Base-by-base conservation (phyloP, 2,888 invertebrate species). In the Chromoteleia sp. region DNA sequence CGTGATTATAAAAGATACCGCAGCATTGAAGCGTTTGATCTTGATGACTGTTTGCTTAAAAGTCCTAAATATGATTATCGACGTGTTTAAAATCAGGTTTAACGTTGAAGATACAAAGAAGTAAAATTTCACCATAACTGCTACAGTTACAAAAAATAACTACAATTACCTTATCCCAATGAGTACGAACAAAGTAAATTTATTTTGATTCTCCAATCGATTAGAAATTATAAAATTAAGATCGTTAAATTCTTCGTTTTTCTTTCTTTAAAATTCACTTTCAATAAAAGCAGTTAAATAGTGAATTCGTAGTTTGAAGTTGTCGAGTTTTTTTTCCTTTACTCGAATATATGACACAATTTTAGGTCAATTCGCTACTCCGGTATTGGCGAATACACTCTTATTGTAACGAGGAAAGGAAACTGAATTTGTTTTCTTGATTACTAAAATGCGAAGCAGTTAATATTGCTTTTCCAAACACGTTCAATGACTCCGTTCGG, bases 381-480 rank as follows among this genome's bases (percentile, higher is more conserved):
- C 19, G 17, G 58, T 45, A 58, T 48, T 29, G 21, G 36, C 19
- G 59, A 71, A 50, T 58, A 36, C 8, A 39, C 58, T 59, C 29
- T 48, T 36, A 50, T 71, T 39, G 15, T 36, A 59, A 71, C 48
- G 33, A 70, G 19, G 3, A 17, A 45, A 10, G 33, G 21, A 70
- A 58, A 30, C 58, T 45, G 33, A 70, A 70, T 70, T 58, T 70
- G 70, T 70, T 58, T 58, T 58, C 58, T 58, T 70, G 58, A 70
- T 70, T 70, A 48, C 58, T 43, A 25, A 30, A 56, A 68, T 54
- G 41, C 30, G 29, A 52, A 43, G 12, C 54, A 56, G 10, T 70
- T 70, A 70, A 58, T 43, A 58, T 70, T 58, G 70, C 48, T 70
- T 70, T 58, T 70, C 70, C 70, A 58, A 58, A 70, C 70, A 58